Evolutionary conservation across 2,888 invertebrate species (phyloP), one percentile per base, ranked within the genome.

Genomic region (Ophonus ardosiacus): DNA sequence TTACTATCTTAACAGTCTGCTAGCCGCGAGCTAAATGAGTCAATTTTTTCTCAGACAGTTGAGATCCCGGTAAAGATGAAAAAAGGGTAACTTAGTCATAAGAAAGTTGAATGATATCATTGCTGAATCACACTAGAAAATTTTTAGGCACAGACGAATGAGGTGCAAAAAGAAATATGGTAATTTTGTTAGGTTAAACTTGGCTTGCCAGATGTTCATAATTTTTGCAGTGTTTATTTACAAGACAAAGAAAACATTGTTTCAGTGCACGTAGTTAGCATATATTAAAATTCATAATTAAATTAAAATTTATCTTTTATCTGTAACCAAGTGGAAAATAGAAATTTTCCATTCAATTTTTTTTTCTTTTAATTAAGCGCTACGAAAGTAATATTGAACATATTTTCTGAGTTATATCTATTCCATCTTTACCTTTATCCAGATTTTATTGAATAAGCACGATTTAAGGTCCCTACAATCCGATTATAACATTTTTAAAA

Each of bases 31-130:
- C 18, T 65, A 81, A 24, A 81, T 81, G 81, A 81, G 18, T 81
- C 63, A 81, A 43, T 65, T 81, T 81, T 81, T 81, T 65, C 21
- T 59, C 65, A 40, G 38, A 80, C 21, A 59, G 59, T 59, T 59
- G 59, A 65, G 81, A 81, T 81, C 81, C 81, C 43, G 65, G 65
- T 65, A 56, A 65, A 13, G 31, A 38, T 21, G 18, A 61, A 31
- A 56, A 59, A 79, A 80, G 24, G 38, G 59, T 15, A 21, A 40
- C 21, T 80, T 80, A 80, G 59, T 80, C 80, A 81, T 63, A 65
- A 81, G 81, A 81, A 65, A 81, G 65, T 81, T 18, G 57, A 65
- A 43, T 81, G 81, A 81, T 24, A 81, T 81, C 81, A 81, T 80
- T 43, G 38, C 17, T 81, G 81, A 81, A 21, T 81, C 81, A 81